These are phyloP conservation scores for Pteria penguin DNA, from an alignment of 2,888 invertebrate genomes.

Conservation along the genomic window DNA sequence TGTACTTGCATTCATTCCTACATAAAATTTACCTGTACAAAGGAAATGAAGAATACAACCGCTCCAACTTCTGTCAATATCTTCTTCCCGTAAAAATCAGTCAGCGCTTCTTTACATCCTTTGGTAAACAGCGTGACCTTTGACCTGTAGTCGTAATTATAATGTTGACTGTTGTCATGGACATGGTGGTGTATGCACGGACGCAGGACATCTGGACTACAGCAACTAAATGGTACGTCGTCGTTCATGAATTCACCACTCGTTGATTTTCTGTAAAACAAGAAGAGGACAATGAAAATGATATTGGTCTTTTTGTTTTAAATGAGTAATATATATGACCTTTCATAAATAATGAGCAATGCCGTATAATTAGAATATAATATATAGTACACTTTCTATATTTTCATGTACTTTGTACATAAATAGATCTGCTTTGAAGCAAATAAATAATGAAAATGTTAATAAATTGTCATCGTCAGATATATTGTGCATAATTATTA, in stretches of 20 bases:
- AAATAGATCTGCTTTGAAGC: too few species aligned
- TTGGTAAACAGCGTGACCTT: conserved; percentile 53
- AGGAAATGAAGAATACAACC: conserved; percentile 49
- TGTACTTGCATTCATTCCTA: too few species aligned
- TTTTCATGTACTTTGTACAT: too few species aligned
- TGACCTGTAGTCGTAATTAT: conserved; percentile 65
- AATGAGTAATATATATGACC: too few species aligned
- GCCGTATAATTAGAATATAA: too few species aligned
- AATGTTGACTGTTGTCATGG: conserved; percentile 62
- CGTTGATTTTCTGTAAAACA: conserved; percentile 7
- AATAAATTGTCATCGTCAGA: too few species aligned
- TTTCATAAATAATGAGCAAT: too few species aligned
- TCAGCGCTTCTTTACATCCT: conserved; percentile 62
- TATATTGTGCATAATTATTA: too few species aligned
- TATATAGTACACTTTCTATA: too few species aligned
- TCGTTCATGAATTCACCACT: conserved; percentile 52
- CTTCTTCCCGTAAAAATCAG: conserved; percentile 55
- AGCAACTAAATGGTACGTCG: conserved; percentile 77
- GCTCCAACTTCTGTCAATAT: conserved; percentile 56
- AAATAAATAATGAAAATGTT: too few species aligned
- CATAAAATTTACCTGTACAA: conserved; percentile 55
- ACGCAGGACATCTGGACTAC: conserved; percentile 59
- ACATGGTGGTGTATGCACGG: conserved; percentile 75
- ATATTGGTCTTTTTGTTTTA: too few species aligned
- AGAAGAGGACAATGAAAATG: too few species aligned